Conservation (phyloP, 2,113 vertebrate genomes). For the cattle (Bos taurus) region ARS-UCD2.0 NC_037352.1:36084501-36085000, state of each 20-base stretch:
- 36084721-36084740: background rate
- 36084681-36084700: background rate
- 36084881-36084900: background rate
- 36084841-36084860: background rate
- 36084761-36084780: background rate
- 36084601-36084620: background rate
- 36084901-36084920: background rate
- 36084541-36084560: slow-evolving; percentile 63
- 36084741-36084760: background rate
- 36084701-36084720: background rate
- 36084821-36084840: background rate
- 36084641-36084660: background rate
- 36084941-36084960: slow-evolving; percentile 44
- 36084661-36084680: background rate
- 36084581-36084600: background rate
- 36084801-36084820: background rate
- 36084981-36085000: background rate
- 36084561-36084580: slow-evolving; percentile 44
- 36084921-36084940: background rate
- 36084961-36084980: slow-evolving; percentile 54
- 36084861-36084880: background rate
- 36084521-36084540: slow-evolving; percentile 24
- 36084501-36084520: slow-evolving; percentile 61
- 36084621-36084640: background rate
- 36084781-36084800: background rate